Percentiles rank a stretch among this genome's conserved stretches.
Conservation (phyloP, 2,888 invertebrate species). For the Perithous albicinctus region DNA sequence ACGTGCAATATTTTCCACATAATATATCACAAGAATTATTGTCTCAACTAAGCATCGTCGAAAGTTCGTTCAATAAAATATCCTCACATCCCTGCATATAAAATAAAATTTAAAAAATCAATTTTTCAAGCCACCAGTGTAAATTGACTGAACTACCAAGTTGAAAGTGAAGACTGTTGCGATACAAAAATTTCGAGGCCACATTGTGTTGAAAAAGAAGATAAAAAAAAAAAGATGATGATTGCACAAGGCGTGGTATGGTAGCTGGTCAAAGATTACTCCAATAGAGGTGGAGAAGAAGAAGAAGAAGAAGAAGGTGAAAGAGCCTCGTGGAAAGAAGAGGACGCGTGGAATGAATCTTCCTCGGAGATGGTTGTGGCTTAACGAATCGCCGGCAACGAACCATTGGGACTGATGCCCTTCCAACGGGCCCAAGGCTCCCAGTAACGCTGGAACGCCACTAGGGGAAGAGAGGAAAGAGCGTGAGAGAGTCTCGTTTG, state of each 20-base stretch:
- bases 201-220: not conserved
- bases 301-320: slow-evolving; percentile 23
- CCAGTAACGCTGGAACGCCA: slow-evolving; percentile 2
- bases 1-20: too few relatives aligned
- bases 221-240: not conserved
- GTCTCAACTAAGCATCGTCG: too few relatives aligned
- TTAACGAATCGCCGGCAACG: too few relatives aligned
- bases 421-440: slow-evolving; percentile 30
- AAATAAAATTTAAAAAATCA: too few relatives aligned
- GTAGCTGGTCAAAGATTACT: not conserved
- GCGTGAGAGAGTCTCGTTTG: slow-evolving; percentile 15
- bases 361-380: slow-evolving; percentile 48
- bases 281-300: too few relatives aligned
- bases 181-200: too few relatives aligned
- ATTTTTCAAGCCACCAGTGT: too few relatives aligned
- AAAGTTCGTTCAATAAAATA: too few relatives aligned
- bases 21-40: too few relatives aligned
- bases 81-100: too few relatives aligned
- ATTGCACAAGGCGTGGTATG: not conserved
- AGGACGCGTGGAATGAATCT: slow-evolving; percentile 31
- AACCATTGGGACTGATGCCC: slow-evolving; percentile 34
- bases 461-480: slow-evolving; percentile 36
- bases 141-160: too few relatives aligned
- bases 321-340: slow-evolving; percentile 1
- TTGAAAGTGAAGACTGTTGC: too few relatives aligned